Evolutionary conservation across 2,888 invertebrate genomes (phyloP).

Genomic region (Lithophane ornitopus): DNA sequence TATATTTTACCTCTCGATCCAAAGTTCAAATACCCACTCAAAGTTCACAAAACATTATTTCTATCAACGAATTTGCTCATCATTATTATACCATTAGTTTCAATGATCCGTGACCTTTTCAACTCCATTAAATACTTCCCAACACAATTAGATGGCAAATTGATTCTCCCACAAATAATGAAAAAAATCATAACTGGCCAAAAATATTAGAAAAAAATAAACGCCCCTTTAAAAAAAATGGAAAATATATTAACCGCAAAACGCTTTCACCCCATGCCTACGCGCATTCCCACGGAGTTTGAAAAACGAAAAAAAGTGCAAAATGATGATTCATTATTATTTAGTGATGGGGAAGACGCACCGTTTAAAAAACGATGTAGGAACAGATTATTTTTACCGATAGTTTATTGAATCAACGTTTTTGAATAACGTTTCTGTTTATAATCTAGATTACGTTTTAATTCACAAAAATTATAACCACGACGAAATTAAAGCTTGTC

Average conservation of each 20-base stretch:
- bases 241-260: conserved; percentile 67
- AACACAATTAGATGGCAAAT: conserved; percentile 64
- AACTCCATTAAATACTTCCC: conserved; percentile 50
- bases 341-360: conserved; percentile 55
- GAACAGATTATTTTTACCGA: conserved; percentile 28
- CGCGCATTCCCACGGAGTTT: conserved; percentile 69
- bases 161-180: conserved; percentile 56
- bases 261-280: conserved; percentile 68
- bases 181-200: conserved; percentile 57
- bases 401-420: conserved; percentile 7
- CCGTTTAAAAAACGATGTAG: conserved; percentile 42
- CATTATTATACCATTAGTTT: conserved; percentile 63
- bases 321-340: conserved; percentile 70
- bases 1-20: not conserved
- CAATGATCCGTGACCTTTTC: conserved; percentile 65
- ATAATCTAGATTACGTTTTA: not conserved
- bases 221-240: conserved; percentile 54
- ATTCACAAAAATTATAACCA: not conserved
- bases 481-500: not conserved
- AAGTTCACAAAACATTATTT: conserved; percentile 1
- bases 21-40: conserved; percentile 11
- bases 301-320: conserved; percentile 60
- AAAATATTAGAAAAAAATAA: conserved; percentile 42
- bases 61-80: conserved; percentile 45
- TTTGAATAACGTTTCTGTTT: not conserved